These are phyloP conservation scores for Mesaphorura yosii DNA, from an alignment of 1,140 invertebrate genomes.

Conservation along the genomic window DNA sequence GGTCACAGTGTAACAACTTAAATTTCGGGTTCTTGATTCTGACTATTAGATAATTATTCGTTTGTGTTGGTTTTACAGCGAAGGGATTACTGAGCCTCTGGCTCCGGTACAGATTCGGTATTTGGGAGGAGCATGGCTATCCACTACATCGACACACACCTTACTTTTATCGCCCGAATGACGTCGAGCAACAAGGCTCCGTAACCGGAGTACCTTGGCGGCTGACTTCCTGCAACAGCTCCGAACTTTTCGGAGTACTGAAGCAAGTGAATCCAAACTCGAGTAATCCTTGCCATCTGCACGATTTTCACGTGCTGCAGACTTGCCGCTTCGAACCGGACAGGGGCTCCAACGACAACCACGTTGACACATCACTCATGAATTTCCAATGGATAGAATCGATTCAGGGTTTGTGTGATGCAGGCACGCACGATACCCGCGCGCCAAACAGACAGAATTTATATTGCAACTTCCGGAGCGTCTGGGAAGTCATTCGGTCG, in stretches of 20 bases:
- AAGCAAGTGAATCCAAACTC: not conserved
- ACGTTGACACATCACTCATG: constrained; percentile 13
- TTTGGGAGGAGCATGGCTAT: constrained; percentile 26
- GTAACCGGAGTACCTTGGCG: not conserved
- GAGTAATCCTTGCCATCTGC: not conserved
- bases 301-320: not conserved
- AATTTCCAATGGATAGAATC: constrained; percentile 14
- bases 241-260: not conserved
- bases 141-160: constrained; percentile 17
- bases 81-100: constrained; percentile 19
- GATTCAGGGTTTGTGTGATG: constrained; percentile 36
- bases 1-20: constrained; percentile 18
- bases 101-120: constrained; percentile 20
- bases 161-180: constrained; percentile 17
- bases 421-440: constrained; percentile 34
- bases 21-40: not conserved
- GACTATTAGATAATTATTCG: not conserved
- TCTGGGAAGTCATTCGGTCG: constrained; percentile 37
- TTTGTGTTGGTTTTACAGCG: not conserved
- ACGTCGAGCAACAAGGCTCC: constrained; percentile 23
- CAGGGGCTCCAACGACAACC: not conserved
- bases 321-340: not conserved
- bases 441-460: constrained; percentile 39
- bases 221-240: constrained; percentile 11
- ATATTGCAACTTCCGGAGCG: constrained; percentile 35